Evolutionary conservation across 2,888 invertebrate species (phyloP).

Genomic region (Ephialtes manifestator): DNA sequence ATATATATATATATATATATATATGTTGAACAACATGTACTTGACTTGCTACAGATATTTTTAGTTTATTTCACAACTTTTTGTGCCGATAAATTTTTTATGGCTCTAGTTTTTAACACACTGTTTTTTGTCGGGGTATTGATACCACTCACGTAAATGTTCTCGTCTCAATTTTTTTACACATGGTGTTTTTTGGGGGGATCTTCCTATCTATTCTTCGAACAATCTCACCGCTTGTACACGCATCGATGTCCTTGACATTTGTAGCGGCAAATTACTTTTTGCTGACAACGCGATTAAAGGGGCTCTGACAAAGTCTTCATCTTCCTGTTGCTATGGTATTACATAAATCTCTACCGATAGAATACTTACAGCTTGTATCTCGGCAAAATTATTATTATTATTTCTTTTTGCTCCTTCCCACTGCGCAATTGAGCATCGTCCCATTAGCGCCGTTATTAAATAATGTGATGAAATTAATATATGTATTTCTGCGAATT

Average conservation of each 20-base stretch:
- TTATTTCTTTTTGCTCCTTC: background rate
- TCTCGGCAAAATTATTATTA: background rate
- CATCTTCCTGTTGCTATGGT: background rate
- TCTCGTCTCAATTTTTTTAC: no score
- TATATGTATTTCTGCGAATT: background rate
- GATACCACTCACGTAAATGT: no score
- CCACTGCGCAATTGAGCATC: slow-evolving; percentile 15
- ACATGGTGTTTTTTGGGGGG: no score
- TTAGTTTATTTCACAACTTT: no score
- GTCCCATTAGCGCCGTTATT: background rate
- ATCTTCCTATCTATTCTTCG: background rate
- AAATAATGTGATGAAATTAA: background rate
- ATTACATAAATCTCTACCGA: background rate
- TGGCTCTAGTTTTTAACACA: no score
- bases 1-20: no score
- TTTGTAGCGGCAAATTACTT: slow-evolving; percentile 23
- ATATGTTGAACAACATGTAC: no score
- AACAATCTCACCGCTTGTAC: background rate
- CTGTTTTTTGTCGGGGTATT: no score
- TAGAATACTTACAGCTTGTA: background rate
- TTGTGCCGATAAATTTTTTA: no score
- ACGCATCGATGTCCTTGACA: slow-evolving; percentile 36
- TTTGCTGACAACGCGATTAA: slow-evolving; percentile 15
- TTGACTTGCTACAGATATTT: no score
- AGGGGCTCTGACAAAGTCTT: background rate